These are phyloP conservation scores for Apeltes quadracus DNA, from an alignment of 2,113 vertebrate species.

Conservation along the genomic window DNA sequence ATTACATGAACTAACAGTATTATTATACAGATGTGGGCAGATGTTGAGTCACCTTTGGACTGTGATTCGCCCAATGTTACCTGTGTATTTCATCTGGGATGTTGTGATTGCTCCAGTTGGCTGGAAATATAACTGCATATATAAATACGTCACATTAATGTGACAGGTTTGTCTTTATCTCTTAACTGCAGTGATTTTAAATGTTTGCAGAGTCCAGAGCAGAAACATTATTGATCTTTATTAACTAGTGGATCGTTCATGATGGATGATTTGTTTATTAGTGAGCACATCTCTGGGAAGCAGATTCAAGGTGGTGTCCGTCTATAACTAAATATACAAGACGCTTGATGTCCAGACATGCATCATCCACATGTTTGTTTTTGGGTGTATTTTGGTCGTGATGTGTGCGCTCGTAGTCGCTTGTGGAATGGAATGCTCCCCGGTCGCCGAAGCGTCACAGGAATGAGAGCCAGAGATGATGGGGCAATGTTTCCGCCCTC, in stretches of 20 bases:
- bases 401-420: constrained; percentile 69
- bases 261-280: too few species aligned
- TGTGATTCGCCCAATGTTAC: neutral
- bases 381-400: constrained; percentile 63
- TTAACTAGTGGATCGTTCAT: too few species aligned
- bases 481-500: constrained; percentile 52
- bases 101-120: neutral
- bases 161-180: neutral
- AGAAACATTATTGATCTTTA: too few species aligned
- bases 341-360: constrained; percentile 21
- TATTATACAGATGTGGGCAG: too few species aligned
- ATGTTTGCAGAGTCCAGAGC: too few species aligned
- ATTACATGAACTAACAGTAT: too few species aligned
- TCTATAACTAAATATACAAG: neutral
- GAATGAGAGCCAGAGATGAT: constrained; percentile 71
- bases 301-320: too few species aligned
- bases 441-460: constrained; percentile 66
- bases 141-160: too few species aligned
- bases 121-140: too few species aligned
- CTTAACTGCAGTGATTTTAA: neutral
- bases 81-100: neutral
- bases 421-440: constrained; percentile 76
- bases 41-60: neutral
- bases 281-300: too few species aligned
- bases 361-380: constrained; percentile 22